Conservation (phyloP, 2,113 vertebrate genomes). For the Cololabis saira region DNA sequence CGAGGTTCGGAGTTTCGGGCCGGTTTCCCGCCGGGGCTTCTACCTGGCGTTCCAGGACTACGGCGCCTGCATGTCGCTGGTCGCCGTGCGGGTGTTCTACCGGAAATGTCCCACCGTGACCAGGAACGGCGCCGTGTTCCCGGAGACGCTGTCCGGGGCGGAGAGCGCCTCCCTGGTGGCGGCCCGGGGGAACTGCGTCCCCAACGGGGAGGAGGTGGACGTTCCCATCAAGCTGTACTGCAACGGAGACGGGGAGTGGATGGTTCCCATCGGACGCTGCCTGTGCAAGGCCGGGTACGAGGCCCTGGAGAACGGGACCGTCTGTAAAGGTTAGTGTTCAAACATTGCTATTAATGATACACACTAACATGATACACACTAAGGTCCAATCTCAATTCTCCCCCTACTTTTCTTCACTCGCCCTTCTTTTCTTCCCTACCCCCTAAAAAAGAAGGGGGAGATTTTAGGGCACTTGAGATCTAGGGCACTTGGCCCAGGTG, state of each 20-base stretch:
- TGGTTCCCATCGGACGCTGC: constrained; percentile 96
- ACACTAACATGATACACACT: no score
- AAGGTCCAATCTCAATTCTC: no score
- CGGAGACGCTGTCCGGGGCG: constrained; percentile 94
- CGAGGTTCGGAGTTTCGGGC: constrained; percentile 94
- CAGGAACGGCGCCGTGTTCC: constrained; percentile 91
- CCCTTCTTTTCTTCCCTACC: no score
- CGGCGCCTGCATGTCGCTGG: constrained; percentile 96
- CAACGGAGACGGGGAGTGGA: constrained; percentile 95
- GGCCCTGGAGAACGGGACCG: constrained; percentile 87
- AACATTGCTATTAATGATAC: no score
- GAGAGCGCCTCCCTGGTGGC: constrained; percentile 96
- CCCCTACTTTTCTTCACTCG: no score
- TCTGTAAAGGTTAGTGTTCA: constrained; percentile 85
- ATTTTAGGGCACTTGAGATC: no score
- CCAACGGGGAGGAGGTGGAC: constrained; percentile 94
- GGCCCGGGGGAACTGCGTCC: constrained; percentile 89
- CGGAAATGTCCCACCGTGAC: constrained; percentile 90
- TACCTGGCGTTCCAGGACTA: constrained; percentile 98
- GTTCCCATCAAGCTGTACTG: constrained; percentile 98
- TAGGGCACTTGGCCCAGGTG: no score
- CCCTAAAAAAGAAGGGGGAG: no score
- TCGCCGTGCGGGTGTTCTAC: constrained; percentile 93
- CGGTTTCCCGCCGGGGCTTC: constrained; percentile 91
- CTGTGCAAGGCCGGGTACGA: constrained; percentile 93